Conservation (phyloP, 2,113 vertebrate species). For the Abramis brama region DNA sequence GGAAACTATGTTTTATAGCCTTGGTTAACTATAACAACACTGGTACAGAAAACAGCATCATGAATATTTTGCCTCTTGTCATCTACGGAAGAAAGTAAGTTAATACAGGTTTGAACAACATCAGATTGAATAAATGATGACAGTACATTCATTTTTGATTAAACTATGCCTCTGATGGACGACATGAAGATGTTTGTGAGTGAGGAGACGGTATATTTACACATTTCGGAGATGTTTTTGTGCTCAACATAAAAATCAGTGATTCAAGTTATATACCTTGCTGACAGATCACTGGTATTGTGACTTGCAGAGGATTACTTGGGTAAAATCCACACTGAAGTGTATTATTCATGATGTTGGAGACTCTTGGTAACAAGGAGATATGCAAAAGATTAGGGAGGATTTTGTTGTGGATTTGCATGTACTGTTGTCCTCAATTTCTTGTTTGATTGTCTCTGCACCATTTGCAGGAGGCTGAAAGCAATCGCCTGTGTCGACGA, state of each 20-base stretch:
- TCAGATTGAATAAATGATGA: neutral
- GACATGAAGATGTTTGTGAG: neutral
- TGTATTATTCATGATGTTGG: constrained; percentile 2
- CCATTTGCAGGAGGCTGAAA: constrained; percentile 88
- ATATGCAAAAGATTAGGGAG: neutral
- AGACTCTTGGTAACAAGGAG: neutral
- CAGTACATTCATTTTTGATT: neutral
- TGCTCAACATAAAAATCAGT: neutral
- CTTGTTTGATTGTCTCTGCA: neutral
- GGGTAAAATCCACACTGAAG: neutral
- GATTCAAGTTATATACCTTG: neutral
- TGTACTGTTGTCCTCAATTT: constrained; percentile 15
- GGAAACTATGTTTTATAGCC: too few species aligned
- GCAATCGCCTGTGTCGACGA: constrained; percentile 92
- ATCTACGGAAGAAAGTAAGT: neutral
- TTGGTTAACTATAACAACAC: neutral
- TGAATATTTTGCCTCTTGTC: neutral
- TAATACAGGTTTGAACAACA: neutral
- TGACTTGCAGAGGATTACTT: constrained; percentile 15
- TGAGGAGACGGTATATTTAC: neutral
- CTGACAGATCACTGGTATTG: neutral
- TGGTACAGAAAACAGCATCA: neutral
- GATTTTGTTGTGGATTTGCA: constrained; percentile 26
- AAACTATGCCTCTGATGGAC: neutral
- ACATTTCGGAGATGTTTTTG: neutral